Base-by-base conservation (phyloP, 2,797 vertebrate species). In the Rhynchotus rufescens region DNA sequence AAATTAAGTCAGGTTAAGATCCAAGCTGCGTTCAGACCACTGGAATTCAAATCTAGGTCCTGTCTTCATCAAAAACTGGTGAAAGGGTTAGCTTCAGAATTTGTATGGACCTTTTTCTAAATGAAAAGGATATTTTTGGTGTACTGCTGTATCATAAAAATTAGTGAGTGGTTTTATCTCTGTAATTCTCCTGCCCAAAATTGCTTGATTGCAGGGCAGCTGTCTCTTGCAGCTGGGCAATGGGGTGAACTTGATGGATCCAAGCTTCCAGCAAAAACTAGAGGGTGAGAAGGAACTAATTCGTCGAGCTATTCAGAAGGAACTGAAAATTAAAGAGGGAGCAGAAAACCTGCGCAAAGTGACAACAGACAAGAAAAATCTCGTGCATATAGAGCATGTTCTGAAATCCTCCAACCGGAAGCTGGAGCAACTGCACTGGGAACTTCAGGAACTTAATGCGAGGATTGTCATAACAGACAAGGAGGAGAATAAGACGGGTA, bases 311-410 rank as follows among this genome's bases (percentile, higher is more conserved):
- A 99, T 99, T 96, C 99, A 99, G 97, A 98, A 98, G 21, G 99
- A 99, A 86, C 95, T 99, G 90, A 99, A 99, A 95, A 99, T 99
- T 91, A 99, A 99, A 95, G 99, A 99, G 91, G 99, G 99, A 1
- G 98, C 98, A 0, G 99, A 99, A 96, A 98, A 99, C 74, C 87
- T 99, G 81, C 98, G 98, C 30, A 98, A 98, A 9, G 99, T 97
- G 0, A 98, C 98, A 44, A 99, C 98, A 13, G 99, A 98, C 95
- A 98, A 98, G 15, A 99, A 98, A 94, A 98, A 98, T 15, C 98
- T 98, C 3, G 98, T 97, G 6, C 98, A 98, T 1, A 98, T 99
- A 22, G 99, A 99, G 84, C 98, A 98, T 4, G 98, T 99, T 74
- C 97, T 99, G 28, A 98, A 98, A 38, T 98, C 97, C n/a, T 99